Evolutionary conservation across 1,140 invertebrate species (phyloP).

Genomic region (Teleopsis dalmanni): DNA sequence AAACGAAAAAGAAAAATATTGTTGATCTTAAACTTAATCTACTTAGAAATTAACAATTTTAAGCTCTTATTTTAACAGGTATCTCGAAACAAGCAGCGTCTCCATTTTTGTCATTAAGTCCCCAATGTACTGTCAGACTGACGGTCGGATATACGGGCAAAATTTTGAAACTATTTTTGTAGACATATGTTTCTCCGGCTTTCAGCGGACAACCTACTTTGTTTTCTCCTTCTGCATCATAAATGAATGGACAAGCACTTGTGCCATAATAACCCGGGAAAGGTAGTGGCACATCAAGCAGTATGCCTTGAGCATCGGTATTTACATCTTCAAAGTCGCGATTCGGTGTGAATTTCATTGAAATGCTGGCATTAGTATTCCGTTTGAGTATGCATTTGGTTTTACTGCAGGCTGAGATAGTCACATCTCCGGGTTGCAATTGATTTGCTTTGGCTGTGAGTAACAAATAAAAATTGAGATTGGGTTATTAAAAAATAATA

Average conservation of each 20-base stretch:
- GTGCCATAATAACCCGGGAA: constrained; percentile 69
- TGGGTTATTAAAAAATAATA: not conserved
- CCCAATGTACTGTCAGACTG: constrained; percentile 56
- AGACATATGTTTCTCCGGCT: constrained; percentile 56
- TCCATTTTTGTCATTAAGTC: constrained; percentile 46
- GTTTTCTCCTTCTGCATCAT: constrained; percentile 47
- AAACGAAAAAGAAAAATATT: too few species aligned
- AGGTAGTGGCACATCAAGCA: constrained; percentile 56
- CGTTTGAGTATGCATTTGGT: constrained; percentile 58
- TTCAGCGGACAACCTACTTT: constrained; percentile 59
- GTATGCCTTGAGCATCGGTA: constrained; percentile 53
- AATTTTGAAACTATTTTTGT: constrained; percentile 61
- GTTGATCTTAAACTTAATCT: too few species aligned
- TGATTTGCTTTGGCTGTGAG: constrained; percentile 27
- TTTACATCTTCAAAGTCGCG: constrained; percentile 45
- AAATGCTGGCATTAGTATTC: constrained; percentile 49
- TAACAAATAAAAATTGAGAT: constrained; percentile 6
- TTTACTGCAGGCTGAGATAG: constrained; percentile 53
- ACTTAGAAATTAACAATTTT: constrained; percentile 9
- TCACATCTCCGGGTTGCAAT: constrained; percentile 40
- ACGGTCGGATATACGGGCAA: constrained; percentile 61
- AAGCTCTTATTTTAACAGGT: constrained; percentile 53
- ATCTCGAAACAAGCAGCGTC: constrained; percentile 59
- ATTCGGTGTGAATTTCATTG: constrained; percentile 52
- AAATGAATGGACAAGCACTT: constrained; percentile 59